These are phyloP conservation scores for Sympetrum striolatum DNA, from an alignment of 2,888 invertebrate genomes.

Conservation along the genomic window DNA sequence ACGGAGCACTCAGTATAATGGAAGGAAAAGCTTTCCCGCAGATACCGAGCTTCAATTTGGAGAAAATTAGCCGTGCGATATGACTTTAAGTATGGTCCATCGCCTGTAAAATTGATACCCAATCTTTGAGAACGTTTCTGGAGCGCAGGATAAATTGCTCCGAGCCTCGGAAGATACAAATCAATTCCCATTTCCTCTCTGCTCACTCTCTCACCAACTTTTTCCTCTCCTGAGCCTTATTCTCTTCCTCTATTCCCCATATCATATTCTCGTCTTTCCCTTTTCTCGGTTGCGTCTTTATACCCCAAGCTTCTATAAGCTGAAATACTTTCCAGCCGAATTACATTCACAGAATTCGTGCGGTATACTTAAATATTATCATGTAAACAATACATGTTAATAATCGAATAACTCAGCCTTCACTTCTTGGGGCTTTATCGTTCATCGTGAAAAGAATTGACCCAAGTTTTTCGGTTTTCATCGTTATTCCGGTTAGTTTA, in stretches of 20 bases:
- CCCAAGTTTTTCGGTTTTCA: too few relatives aligned
- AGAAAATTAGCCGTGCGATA: slow-evolving; percentile 30
- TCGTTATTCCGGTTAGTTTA: too few relatives aligned
- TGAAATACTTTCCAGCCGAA: too few relatives aligned
- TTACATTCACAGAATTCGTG: too few relatives aligned
- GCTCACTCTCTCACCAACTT: neutral
- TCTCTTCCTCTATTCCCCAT: neutral
- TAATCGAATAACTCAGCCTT: too few relatives aligned
- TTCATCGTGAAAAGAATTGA: too few relatives aligned
- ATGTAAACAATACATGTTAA: too few relatives aligned
- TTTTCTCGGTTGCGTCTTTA: neutral
- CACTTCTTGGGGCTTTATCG: too few relatives aligned
- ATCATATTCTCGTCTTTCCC: neutral
- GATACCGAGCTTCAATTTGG: slow-evolving; percentile 4
- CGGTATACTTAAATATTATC: too few relatives aligned
- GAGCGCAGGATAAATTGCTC: slow-evolving; percentile 18
- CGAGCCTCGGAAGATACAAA: slow-evolving; percentile 5
- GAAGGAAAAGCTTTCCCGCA: neutral
- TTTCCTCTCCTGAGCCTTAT: neutral
- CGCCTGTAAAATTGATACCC: slow-evolving; percentile 26
- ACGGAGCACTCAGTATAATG: slow-evolving; percentile 15
- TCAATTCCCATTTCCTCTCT: slow-evolving; percentile 22
- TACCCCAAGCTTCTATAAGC: too few relatives aligned
- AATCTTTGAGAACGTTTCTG: slow-evolving; percentile 16
- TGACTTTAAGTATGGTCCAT: slow-evolving; percentile 29